phyloP scores from a whole-genome alignment of 1,140 invertebrate genomes.

The Brachystomella parvula region DNA sequence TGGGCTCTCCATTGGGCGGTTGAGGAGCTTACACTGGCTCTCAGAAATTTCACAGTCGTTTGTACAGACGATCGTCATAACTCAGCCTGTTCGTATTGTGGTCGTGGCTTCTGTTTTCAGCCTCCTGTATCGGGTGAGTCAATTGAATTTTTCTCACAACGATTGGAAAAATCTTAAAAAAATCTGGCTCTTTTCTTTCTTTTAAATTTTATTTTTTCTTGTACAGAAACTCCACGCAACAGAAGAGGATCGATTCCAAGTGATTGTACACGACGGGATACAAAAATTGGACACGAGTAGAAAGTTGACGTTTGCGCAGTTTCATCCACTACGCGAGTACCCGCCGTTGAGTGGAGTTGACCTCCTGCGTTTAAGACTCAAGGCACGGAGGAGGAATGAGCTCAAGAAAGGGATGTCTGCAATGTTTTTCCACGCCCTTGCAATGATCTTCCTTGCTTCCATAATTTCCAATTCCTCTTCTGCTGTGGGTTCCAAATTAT shows the following conservation, averaged over 20 bases:
- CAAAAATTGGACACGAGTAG: not conserved
- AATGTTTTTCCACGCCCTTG: not conserved
- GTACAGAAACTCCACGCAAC: not conserved
- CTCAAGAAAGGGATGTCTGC: not conserved
- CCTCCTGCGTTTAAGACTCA: not conserved
- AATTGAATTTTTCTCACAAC: not conserved
- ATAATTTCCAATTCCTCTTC: not conserved
- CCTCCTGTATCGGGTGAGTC: not conserved
- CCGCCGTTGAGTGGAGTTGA: not conserved
- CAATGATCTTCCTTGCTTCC: conserved; percentile 1
- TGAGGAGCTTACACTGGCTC: not conserved
- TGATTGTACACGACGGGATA: not conserved
- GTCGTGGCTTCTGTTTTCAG: not conserved
- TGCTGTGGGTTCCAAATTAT: not conserved
- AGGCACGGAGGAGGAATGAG: not conserved
- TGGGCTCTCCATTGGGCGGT: not conserved
- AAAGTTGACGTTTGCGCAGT: not conserved
- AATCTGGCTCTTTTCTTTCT: no score
- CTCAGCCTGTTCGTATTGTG: conserved; percentile 1
- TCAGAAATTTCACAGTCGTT: not conserved
- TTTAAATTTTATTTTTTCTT: not conserved
- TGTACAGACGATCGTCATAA: not conserved
- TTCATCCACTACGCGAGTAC: not conserved
- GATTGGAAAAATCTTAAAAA: not conserved
- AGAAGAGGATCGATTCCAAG: conserved; percentile 6